These are phyloP conservation scores for Mantis religiosa DNA, from an alignment of 2,888 invertebrate species.

Conservation along the genomic window DNA sequence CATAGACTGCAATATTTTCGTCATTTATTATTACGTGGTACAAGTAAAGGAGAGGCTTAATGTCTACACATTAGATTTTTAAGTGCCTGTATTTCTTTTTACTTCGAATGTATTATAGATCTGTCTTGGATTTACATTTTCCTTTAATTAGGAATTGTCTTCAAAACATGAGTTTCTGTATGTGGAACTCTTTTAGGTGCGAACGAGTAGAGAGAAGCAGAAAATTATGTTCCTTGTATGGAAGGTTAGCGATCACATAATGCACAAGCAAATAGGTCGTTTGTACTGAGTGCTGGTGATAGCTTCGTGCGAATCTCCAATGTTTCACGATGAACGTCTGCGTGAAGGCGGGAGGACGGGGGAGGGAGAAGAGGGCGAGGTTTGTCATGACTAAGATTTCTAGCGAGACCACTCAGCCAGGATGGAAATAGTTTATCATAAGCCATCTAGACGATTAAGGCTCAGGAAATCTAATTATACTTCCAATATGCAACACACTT, in stretches of 20 bases:
- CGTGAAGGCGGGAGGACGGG: neutral
- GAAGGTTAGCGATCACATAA: slow-evolving; percentile 1
- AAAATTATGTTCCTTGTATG: neutral
- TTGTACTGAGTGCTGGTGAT: slow-evolving; percentile 21
- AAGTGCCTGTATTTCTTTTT: too few relatives aligned
- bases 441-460: neutral
- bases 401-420: neutral
- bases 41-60: too few relatives aligned
- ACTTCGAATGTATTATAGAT: too few relatives aligned
- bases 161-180: too few relatives aligned
- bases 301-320: slow-evolving; percentile 25
- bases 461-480: neutral
- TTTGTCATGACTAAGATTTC: neutral
- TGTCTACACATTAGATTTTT: too few relatives aligned
- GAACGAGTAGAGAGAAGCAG: neutral
- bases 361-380: neutral
- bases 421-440: neutral
- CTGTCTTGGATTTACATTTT: too few relatives aligned
- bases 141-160: too few relatives aligned
- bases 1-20: too few relatives aligned
- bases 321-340: slow-evolving; percentile 4
- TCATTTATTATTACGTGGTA: too few relatives aligned
- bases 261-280: slow-evolving; percentile 24
- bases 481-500: neutral
- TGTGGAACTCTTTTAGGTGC: too few relatives aligned